Percentiles rank a stretch among this genome's conserved stretches.
phyloP scores from a whole-genome alignment of 2,113 vertebrate species.

The Hippocampus barbouri region DNA sequence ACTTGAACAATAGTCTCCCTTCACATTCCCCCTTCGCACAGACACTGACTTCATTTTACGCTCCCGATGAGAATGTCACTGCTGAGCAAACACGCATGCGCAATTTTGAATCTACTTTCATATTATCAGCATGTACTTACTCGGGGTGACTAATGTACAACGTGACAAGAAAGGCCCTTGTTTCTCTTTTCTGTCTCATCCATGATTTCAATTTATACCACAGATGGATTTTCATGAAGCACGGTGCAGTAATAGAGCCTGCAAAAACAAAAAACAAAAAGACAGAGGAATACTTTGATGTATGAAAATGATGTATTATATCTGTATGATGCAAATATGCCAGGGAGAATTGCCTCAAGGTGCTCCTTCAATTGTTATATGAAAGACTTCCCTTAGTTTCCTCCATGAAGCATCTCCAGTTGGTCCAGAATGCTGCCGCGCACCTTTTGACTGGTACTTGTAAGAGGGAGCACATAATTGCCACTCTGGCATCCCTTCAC shows the following conservation, averaged over 20 bases:
- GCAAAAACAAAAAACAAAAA: no score
- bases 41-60: slow-evolving; percentile 65
- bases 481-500: no score
- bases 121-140: slow-evolving; percentile 31
- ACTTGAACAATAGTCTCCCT: slow-evolving; percentile 69
- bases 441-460: no score
- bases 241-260: no score
- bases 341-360: background rate
- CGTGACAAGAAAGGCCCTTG: slow-evolving; percentile 23
- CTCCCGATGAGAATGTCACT: slow-evolving; percentile 50
- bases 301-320: background rate
- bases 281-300: background rate
- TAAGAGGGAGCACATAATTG: no score
- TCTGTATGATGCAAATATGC: background rate
- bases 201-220: background rate
- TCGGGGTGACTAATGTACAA: background rate
- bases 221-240: background rate
- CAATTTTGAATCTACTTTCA: slow-evolving; percentile 24
- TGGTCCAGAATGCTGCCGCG: no score
- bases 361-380: background rate
- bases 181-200: slow-evolving; percentile 19
- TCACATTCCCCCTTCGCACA: slow-evolving; percentile 52
- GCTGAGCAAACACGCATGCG: slow-evolving; percentile 22
- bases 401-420: no score
- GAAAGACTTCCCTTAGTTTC: background rate